These are phyloP conservation scores for Florisuga fusca DNA, from an alignment of 2,797 vertebrate genomes.

Conservation along the genomic window DNA sequence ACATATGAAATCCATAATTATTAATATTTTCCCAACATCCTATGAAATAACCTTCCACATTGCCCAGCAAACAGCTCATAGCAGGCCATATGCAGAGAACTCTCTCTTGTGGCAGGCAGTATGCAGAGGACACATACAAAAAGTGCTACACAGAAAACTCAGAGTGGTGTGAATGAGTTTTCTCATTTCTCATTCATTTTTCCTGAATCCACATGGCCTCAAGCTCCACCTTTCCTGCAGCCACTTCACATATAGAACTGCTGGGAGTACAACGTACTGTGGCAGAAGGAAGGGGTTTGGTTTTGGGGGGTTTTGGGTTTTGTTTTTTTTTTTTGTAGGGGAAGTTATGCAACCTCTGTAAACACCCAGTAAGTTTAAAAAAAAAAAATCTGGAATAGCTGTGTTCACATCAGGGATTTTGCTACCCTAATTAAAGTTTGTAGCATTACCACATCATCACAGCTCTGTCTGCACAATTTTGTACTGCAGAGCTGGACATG, in stretches of 20 bases:
- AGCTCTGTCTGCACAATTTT: background rate
- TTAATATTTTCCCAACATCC: background rate
- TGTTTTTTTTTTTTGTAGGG: accelerated
- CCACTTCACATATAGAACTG: background rate
- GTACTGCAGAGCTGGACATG: background rate
- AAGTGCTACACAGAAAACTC: background rate
- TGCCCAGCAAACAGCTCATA: background rate
- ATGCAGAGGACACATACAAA: background rate
- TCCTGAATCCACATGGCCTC: background rate
- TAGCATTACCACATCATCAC: background rate
- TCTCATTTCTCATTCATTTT: too few species aligned
- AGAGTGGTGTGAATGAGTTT: background rate
- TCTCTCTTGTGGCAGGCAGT: background rate
- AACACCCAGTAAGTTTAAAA: background rate
- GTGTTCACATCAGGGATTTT: background rate
- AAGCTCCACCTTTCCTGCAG: background rate
- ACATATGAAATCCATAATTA: background rate
- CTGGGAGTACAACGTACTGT: background rate
- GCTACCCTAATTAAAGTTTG: background rate
- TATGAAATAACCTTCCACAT: background rate
- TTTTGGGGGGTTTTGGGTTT: accelerated
- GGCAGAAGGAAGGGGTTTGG: background rate
- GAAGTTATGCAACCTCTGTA: background rate
- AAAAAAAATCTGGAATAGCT: background rate
- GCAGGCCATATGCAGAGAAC: background rate